These are phyloP conservation scores for Morpho deidamia DNA, from an alignment of 2,888 invertebrate genomes.

Conservation along the genomic window DNA sequence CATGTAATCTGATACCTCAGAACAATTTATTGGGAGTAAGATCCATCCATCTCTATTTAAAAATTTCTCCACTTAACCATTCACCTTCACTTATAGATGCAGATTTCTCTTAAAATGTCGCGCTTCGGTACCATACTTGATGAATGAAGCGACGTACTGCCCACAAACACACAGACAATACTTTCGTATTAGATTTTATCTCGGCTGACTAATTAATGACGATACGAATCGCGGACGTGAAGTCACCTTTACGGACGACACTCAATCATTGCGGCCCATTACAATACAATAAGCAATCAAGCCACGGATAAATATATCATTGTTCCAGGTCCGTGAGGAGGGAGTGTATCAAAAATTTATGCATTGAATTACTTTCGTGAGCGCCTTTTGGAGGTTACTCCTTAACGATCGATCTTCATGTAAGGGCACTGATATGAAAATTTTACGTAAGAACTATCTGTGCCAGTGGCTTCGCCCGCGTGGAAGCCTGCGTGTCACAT, in stretches of 20 bases:
- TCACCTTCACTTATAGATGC: no score
- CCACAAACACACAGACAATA: no score
- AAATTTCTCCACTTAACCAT: no score
- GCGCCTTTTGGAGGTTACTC: not conserved
- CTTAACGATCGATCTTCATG: no score
- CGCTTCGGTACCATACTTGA: constrained; percentile 1
- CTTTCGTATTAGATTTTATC: constrained; percentile 9
- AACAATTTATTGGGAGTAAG: no score
- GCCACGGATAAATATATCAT: constrained; percentile 33
- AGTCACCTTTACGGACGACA: constrained; percentile 23
- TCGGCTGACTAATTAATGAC: constrained; percentile 12
- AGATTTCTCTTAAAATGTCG: constrained; percentile 1
- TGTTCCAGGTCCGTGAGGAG: constrained; percentile 6
- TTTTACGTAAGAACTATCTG: no score
- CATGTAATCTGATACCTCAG: no score
- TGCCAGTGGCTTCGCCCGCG: no score
- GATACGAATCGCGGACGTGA: constrained; percentile 16
- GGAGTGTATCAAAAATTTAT: not conserved
- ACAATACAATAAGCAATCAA: constrained; percentile 69
- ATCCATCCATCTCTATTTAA: no score
- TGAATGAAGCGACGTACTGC: not conserved
- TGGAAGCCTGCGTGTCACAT: no score
- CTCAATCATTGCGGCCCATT: constrained; percentile 42
- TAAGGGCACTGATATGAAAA: no score
- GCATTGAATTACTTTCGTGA: not conserved